Conservation (phyloP, 1,140 invertebrate genomes). For the Pygmarrhopalites habei region DNA sequence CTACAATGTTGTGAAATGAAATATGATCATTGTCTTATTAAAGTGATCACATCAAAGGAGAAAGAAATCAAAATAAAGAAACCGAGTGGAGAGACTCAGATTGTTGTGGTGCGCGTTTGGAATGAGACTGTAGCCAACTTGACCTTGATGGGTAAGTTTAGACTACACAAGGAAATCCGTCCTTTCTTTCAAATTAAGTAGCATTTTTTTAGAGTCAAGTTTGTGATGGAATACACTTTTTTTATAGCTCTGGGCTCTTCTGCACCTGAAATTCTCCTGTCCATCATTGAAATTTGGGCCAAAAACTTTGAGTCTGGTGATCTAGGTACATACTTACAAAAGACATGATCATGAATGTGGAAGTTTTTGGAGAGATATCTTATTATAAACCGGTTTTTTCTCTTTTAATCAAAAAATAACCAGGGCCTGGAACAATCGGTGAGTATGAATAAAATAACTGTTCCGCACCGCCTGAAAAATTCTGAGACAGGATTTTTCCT, state of each 20-base stretch:
- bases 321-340: no score
- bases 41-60: slow-evolving; percentile 96
- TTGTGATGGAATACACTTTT: no score
- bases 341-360: no score
- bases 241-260: slow-evolving; percentile 98
- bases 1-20: no score
- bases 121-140: slow-evolving; percentile 91
- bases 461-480: no score
- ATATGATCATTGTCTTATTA: no score
- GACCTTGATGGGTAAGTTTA: slow-evolving; percentile 97
- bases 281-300: slow-evolving; percentile 91
- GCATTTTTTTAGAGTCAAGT: no score
- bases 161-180: no score
- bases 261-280: slow-evolving; percentile 94
- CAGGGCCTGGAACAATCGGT: slow-evolving; percentile 35
- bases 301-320: slow-evolving; percentile 92
- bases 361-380: not conserved
- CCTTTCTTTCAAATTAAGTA: no score
- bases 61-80: slow-evolving; percentile 80
- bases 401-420: no score
- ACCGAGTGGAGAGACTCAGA: slow-evolving; percentile 69
- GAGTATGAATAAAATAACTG: no score
- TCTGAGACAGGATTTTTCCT: no score
- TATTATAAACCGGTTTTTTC: not conserved
- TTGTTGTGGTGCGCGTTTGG: slow-evolving; percentile 74